Conservation (phyloP, 1,140 invertebrate species). For the Tetramorium simillimum region DNA sequence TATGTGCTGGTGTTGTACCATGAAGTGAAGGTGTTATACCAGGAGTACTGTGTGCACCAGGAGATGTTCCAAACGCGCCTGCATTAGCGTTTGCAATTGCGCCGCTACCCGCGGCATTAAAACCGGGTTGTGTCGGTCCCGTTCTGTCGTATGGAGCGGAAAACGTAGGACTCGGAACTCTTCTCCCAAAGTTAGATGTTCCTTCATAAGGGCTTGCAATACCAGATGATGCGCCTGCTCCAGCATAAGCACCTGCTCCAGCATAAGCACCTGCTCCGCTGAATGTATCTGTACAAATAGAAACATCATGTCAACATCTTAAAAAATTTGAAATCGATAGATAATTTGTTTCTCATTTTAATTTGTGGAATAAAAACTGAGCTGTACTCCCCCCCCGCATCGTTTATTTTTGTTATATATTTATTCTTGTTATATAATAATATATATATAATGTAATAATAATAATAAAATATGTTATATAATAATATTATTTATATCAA, state of each 20-base stretch:
- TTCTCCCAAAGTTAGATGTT: neutral
- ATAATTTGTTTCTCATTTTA: neutral
- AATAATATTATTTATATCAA: neutral
- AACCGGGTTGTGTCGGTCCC: neutral
- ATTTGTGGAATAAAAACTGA: neutral
- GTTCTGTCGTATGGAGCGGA: neutral
- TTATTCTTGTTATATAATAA: neutral
- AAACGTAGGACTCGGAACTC: neutral
- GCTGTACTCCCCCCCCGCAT: neutral
- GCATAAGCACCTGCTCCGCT: neutral
- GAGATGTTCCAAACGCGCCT: neutral
- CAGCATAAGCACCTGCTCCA: neutral
- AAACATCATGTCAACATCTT: neutral
- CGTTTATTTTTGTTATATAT: neutral
- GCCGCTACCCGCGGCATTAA: slow-evolving; percentile 5
- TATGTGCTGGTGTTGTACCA: neutral
- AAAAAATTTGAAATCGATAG: neutral
- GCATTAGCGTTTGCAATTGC: neutral
- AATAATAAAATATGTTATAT: no score
- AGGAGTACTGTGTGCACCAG: neutral
- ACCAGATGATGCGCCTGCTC: neutral
- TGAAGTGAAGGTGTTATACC: neutral
- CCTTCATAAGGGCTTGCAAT: neutral
- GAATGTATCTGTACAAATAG: neutral
- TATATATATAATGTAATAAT: no score